Conservation (phyloP, 1,140 invertebrate species). For the Drosophila ficusphila region DNA sequence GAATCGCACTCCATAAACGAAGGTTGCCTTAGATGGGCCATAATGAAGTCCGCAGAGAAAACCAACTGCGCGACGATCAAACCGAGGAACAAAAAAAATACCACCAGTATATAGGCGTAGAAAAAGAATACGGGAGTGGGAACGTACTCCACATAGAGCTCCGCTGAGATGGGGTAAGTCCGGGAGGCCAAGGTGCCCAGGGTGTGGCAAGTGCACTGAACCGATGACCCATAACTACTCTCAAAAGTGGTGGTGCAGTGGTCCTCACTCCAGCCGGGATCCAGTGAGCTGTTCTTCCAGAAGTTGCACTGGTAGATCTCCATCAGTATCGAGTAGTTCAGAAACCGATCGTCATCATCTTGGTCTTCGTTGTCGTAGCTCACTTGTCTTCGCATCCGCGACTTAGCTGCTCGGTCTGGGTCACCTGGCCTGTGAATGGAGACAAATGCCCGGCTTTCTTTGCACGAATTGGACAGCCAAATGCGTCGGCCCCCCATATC, state of each 20-base stretch:
- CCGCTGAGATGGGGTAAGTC: constrained; percentile 24
- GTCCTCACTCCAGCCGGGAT: constrained; percentile 26
- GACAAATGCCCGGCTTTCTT: constrained; percentile 7
- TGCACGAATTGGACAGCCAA: constrained; percentile 27
- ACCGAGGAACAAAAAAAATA: not conserved
- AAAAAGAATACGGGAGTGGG: not conserved
- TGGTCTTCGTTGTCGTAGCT: not conserved
- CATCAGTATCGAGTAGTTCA: constrained; percentile 37
- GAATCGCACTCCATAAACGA: not conserved
- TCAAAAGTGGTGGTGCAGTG: constrained; percentile 21
- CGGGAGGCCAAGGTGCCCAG: constrained; percentile 24
- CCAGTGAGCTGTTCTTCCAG: constrained; percentile 10
- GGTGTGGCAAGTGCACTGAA: constrained; percentile 20
- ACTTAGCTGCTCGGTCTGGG: too few species aligned
- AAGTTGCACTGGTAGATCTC: constrained; percentile 24
- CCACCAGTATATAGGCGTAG: not conserved
- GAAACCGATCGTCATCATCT: not conserved
- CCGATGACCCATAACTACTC: not conserved
- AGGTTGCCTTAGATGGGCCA: not conserved
- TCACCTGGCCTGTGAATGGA: not conserved
- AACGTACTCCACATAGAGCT: not conserved
- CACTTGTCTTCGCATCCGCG: too few species aligned
- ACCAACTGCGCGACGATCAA: not conserved
- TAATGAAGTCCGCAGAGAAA: not conserved
- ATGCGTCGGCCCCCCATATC: constrained; percentile 17